Evolutionary conservation across 2,888 invertebrate species (phyloP).

Genomic region (Eupithecia dodoneata): DNA sequence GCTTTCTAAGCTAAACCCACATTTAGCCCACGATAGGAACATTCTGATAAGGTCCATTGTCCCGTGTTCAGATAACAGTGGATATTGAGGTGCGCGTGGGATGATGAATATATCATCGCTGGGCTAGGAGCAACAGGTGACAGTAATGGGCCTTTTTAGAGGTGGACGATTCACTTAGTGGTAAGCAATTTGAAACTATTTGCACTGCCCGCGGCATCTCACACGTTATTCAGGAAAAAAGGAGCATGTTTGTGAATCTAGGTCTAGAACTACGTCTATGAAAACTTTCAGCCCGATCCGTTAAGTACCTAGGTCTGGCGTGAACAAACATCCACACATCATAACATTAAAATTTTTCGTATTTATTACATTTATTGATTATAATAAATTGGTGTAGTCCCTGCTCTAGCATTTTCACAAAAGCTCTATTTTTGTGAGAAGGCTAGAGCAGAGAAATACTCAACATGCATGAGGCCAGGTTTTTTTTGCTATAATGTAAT

Average conservation of each 20-base stretch:
- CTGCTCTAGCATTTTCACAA: too few species aligned
- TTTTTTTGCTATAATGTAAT: background rate
- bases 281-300: background rate
- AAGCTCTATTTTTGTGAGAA: background rate
- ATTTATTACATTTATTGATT: background rate
- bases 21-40: constrained; percentile 42
- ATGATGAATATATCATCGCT: constrained; percentile 33
- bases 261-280: background rate
- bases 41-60: constrained; percentile 33
- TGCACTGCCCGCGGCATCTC: background rate
- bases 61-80: constrained; percentile 20
- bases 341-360: background rate
- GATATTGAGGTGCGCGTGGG: constrained; percentile 26
- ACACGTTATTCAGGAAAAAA: too few species aligned
- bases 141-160: constrained; percentile 24
- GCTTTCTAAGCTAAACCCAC: constrained; percentile 30
- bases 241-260: too few species aligned
- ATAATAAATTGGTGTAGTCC: background rate
- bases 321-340: background rate
- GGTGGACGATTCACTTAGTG: constrained; percentile 19
- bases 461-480: background rate
- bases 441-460: background rate
- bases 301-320: background rate
- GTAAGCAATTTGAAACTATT: background rate
- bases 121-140: constrained; percentile 22